Base-by-base conservation (phyloP, 1,140 invertebrate species). In the Pseudoatta argentina region DNA sequence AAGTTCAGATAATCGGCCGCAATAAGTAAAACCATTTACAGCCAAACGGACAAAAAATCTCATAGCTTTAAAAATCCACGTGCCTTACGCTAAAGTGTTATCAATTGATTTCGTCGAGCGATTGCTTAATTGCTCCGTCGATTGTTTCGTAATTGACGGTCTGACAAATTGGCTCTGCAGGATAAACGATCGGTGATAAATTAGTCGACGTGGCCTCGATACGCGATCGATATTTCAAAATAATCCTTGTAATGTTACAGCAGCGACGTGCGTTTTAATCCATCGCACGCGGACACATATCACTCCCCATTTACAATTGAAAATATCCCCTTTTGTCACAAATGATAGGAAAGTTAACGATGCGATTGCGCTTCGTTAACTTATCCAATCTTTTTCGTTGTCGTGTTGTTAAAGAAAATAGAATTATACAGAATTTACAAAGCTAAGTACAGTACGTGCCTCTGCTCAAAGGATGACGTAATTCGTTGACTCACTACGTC, bases 141-240 rank as follows among this genome's bases (percentile, higher is more conserved):
- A 90, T 90, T 83, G 81, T 90, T 88, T 90, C 59, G 59, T 90
- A 90, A 90, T 90, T 89, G 89, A 90, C 82, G 88, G 76, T 16
- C 51, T 71, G 86, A 90, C 71, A 83, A 90, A 90, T 90, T 88
- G 82, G 64, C 76, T 77, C 34, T 27, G 66, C 72, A 27, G 71
- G 77, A 88, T 81, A 87, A 90, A 90, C 88, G 88, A 69, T 76
- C 63, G 72, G 82, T 90, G 86, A 90, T 90, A 90, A 88, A 90
- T 90, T 88, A 86, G 64, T 81, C 64, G 30, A 71, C 86, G 66
- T 53, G 77, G 59, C 39, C 21, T 10, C 16, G 48, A 61, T 85
- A 64, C 63, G 55, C 39, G 34, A 61, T 72, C 53, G 18, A 59
- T 30, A 39, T 73, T 75, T 83, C 69, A 8, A 63, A 83, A 83